phyloP scores from a whole-genome alignment of 1,140 invertebrate species.

The Pseudoatta argentina region DNA sequence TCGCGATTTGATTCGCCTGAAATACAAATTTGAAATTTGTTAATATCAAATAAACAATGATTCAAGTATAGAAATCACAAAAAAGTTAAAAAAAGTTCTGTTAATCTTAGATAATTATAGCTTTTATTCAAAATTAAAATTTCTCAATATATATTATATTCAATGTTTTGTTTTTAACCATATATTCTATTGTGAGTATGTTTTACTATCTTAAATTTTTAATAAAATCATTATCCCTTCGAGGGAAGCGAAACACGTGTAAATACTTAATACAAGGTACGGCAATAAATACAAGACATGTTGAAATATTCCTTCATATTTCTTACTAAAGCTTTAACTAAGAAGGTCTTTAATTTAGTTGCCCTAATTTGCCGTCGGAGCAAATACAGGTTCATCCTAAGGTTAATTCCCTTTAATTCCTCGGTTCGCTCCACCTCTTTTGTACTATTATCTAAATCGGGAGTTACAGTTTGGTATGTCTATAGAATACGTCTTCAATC shows the following conservation, averaged over 20 bases:
- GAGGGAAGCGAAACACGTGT: not conserved
- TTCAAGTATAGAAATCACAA: not conserved
- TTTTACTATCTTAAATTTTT: not conserved
- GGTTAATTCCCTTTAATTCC: not conserved
- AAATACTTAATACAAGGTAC: not conserved
- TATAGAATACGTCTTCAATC: not conserved
- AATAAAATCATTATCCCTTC: not conserved
- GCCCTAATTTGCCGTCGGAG: not conserved
- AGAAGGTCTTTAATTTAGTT: not conserved
- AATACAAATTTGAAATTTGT: slow-evolving; percentile 35
- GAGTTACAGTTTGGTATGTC: not conserved
- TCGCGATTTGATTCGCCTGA: slow-evolving; percentile 32
- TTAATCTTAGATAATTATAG: not conserved
- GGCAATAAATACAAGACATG: not conserved
- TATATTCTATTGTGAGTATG: not conserved
- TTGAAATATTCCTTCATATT: not conserved
- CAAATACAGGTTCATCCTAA: slow-evolving; percentile 5
- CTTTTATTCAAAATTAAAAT: not conserved
- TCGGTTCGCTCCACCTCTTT: not conserved
- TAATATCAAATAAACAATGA: not conserved
- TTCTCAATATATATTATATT: not conserved
- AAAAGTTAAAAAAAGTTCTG: not conserved
- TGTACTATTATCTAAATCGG: not conserved
- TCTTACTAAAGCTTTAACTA: not conserved
- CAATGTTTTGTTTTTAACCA: slow-evolving; percentile 1